Evolutionary conservation across 2,797 vertebrate genomes (phyloP), one percentile per base, ranked within the genome.

Genomic region (Carduelis carduelis): DNA sequence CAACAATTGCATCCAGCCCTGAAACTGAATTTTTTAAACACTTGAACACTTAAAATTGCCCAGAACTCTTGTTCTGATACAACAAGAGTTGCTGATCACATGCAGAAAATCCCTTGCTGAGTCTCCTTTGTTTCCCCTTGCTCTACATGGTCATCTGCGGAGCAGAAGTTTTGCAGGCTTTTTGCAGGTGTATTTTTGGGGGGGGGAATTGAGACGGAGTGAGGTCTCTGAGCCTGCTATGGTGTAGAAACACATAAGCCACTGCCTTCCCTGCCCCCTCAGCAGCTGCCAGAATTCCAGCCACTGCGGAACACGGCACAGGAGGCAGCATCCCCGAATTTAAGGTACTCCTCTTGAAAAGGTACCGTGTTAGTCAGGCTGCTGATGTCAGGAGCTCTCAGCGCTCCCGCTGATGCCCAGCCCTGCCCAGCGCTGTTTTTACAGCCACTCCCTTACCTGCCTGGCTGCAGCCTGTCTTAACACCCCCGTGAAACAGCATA

Each of bases 381-480:
- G 80, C 76, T 94, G 74, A 89, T 78, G 87, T 83, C 83, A 89
- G 81, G 66, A 90, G 34, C 75, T 77, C 77, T 50, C 88, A 12
- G 65, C 50, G 15, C 70, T 49, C 63, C 28, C 0, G 12, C 55
- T 23, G 70, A n/a, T 94, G 87, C 89, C 94, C 74, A 87, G 1
- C 90, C 95, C 90, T 84, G 60, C 80, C 77, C 89, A 57, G 72
- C 8, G 3, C 85, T 65, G 43, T 9, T 89, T 77, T 43, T 63
- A 28, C 86, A 85, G 78, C 93, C 95, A 53, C 92, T 89, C 96
- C 94, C 89, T 86, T 79, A 6, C 75, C 78, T 4, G 83, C 37
- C 63, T 41, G 78, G 46, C 84, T 75, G 53, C n/a, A 55, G 83
- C 46, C 57, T 56, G 66, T n/a, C 56, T 66, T 17, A 9, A 44